A percentile compares a stretch with the other conserved stretches of the same genome.
Conservation (phyloP, 1,140 invertebrate genomes). For the Atopsyche davidsoni region DNA sequence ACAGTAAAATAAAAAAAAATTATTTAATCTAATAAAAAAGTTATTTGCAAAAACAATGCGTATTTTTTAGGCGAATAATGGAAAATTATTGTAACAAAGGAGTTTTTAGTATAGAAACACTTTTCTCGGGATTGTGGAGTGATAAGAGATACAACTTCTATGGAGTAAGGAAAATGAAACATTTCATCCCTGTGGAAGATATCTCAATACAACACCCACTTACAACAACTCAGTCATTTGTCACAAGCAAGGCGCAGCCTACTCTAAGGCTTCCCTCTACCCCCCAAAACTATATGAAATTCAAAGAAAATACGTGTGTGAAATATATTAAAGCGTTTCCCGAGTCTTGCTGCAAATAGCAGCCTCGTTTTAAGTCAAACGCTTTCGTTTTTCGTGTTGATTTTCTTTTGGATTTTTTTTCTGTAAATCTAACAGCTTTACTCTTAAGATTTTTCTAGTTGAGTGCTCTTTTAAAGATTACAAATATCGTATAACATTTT, state of each 20-base stretch:
- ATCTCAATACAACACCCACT: constrained; percentile 13
- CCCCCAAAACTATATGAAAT: constrained; percentile 6
- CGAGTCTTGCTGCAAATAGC: constrained; percentile 6
- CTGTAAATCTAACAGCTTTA: no score
- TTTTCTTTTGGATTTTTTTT: no score
- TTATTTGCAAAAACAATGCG: no score
- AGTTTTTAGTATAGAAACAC: no score
- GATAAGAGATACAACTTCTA: constrained; percentile 7
- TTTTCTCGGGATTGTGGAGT: no score
- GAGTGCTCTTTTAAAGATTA: no score
- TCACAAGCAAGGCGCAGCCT: constrained; percentile 9
- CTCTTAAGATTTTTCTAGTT: no score
- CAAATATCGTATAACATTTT: no score
- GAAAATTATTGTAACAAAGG: no score
- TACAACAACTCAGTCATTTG: constrained; percentile 20
- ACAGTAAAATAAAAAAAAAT: no score
- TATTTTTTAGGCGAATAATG: no score
- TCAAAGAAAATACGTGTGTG: constrained; percentile 16
- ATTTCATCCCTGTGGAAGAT: background rate
- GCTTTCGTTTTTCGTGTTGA: constrained; percentile 12
- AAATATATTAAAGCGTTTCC: constrained; percentile 7
- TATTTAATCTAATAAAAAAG: no score
- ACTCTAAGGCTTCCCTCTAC: constrained; percentile 3
- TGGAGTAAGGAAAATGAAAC: background rate
- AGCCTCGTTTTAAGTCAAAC: constrained; percentile 4